Base-by-base conservation (phyloP, 2,113 vertebrate genomes). In the Xiphias gladius region DNA sequence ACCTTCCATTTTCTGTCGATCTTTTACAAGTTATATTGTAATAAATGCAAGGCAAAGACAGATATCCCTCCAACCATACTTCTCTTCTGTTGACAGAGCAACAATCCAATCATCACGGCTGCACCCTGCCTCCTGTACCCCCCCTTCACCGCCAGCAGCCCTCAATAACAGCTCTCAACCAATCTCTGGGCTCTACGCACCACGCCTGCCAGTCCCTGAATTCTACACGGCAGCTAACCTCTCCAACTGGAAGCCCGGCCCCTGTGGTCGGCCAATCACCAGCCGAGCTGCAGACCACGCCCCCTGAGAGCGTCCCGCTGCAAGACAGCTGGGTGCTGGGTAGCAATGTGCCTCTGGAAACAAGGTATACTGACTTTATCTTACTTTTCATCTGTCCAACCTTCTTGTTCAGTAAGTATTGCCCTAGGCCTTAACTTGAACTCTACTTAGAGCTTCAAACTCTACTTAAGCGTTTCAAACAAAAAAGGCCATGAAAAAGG, bases 261-360 rank as follows among this genome's bases (percentile, higher is more conserved):
- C 97, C 97, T 77, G 97, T 97, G 97, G 97, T 97, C 96, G 98
- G 96, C 90, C 96, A 97, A 92, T 92, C 91, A 96, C 98, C 98
- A 97, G 97, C 97, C 96, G 98, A 99, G 96, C 97, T 99, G 98
- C 98, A 98, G 97, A 99, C 97, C 97, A 99, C 98, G 91, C 97
- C 97, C 86, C 97, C 98, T 61, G 98, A 99, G 96, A 99, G 97
- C 94, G 98, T 99, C 97, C 98, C 99, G 98, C 98, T 99, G 98
- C 98, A 99, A 96, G 98, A 99, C 97, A 99, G 98, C 98, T 99
- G 98, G 98, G 98, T 99, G 96, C 97, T 99, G 96, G 98, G 98
- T 96, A 99, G 98, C 98, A 99, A 99, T 99, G 98, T 98, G 75
- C 98, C 98, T 95, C 97, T 99, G 97, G 98, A 99, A 94, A 99